Evolutionary conservation across 53 echinoderm and acorn worm genomes (phyloP), one percentile per base, ranked within the genome.

Genomic region (Stichopus horrens): DNA sequence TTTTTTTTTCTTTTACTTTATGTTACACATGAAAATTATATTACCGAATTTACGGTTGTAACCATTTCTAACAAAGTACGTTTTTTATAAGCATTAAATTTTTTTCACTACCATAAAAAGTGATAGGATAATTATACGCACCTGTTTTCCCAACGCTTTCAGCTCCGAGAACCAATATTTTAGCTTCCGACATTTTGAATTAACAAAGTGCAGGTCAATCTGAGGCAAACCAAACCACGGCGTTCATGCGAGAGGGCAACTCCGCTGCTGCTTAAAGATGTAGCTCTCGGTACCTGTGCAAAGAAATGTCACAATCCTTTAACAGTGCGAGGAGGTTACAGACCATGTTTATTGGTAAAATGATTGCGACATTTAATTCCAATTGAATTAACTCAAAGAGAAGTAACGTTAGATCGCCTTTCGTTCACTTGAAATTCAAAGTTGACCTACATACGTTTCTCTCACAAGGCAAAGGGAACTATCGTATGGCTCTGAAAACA

Each of bases 131-230:
- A 11, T 59, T 54, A 52, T 23, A 86, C 91, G 87, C 13, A 91
- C 91, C 91, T 52, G 91, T 88, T 84, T 91, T 91, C 14, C 91
- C 91, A 83, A 91, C 91, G 67, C 83, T 91, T 83, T 91, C 88
- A 56, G 88, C 91, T 53, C 91, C 91, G 3, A 91, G 76, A 9
- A 91, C 91, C 22, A 91, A 83, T 11, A 91, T 91, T 13, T 83
- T 80, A 6, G 91, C 91, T 83, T 91, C 91, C 18, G 58, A 76
- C 91, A 88, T 88, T 88, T 75, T 88, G 77, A 54, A 9, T 9
- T 20, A 71, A 71, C 71, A 71, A 71, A 13, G 71, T n/a, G 19
- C 18, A 7, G 18, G 4, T 37, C 37, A 1, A 37, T 37, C 37
- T 37, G 37, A 37, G 37, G 37, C 71, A 18, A 63, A 63, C n/a